phyloP scores from a whole-genome alignment of 2,888 invertebrate species.

The Therioaphis trifolii region DNA sequence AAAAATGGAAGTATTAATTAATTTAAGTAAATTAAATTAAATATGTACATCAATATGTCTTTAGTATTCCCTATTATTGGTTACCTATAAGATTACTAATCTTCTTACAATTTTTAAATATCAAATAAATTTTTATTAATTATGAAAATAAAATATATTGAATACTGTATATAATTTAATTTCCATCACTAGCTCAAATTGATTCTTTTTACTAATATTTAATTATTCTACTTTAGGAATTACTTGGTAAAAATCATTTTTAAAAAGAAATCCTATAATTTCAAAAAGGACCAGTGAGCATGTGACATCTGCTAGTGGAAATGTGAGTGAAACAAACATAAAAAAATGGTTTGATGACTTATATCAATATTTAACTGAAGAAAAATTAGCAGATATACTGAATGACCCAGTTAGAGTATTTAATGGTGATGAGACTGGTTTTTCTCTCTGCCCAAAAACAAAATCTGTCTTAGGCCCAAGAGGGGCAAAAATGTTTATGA shows the following conservation, averaged over 20 bases:
- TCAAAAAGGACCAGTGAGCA: conserved; percentile 50
- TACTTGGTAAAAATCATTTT: conserved; percentile 67
- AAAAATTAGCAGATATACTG: conserved; percentile 57
- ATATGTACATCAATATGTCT: too few relatives aligned
- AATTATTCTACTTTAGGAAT: too few relatives aligned
- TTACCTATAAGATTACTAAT: too few relatives aligned
- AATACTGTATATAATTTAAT: too few relatives aligned
- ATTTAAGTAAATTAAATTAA: too few relatives aligned
- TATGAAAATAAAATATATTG: too few relatives aligned
- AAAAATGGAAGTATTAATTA: too few relatives aligned
- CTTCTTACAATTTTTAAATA: too few relatives aligned
- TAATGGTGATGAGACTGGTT: conserved; percentile 68
- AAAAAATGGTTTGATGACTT: conserved; percentile 66
- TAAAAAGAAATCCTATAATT: conserved; percentile 67
- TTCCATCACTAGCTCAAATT: too few relatives aligned
- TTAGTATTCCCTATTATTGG: too few relatives aligned
- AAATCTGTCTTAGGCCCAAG: conserved; percentile 66
- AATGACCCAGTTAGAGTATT: conserved; percentile 67
- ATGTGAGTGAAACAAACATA: conserved; percentile 67
- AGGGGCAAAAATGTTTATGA: conserved; percentile 68
- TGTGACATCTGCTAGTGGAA: conserved; percentile 67
- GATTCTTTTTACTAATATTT: too few relatives aligned
- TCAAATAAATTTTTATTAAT: too few relatives aligned
- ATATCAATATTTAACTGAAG: conserved; percentile 59
- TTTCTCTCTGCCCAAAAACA: conserved; percentile 67